Conservation (phyloP, 2,888 invertebrate genomes). For the Polyommatus icarus region DNA sequence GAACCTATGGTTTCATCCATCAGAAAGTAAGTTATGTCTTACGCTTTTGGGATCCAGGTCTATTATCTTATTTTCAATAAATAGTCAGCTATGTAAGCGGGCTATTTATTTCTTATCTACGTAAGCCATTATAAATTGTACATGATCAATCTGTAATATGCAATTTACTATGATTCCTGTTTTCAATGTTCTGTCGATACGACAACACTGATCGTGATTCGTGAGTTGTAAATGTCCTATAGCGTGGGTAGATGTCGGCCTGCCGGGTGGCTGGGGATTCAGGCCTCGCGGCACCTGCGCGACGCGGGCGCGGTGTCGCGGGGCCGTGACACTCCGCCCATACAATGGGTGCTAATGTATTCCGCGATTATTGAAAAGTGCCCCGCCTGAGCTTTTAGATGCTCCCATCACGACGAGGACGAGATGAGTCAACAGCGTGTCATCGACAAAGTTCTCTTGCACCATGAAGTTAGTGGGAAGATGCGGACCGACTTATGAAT, state of each 20-base stretch:
- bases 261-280: constrained; percentile 47
- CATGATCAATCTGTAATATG: background rate
- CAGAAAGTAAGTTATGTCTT: too few species aligned
- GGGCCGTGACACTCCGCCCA: constrained; percentile 33
- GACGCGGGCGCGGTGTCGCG: constrained; percentile 20
- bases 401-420: background rate
- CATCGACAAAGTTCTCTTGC: too few species aligned
- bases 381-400: background rate
- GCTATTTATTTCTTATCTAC: too few species aligned
- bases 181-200: background rate
- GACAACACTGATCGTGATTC: constrained; percentile 22
- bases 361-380: background rate
- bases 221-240: constrained; percentile 36
- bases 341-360: constrained; percentile 34
- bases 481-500: background rate
- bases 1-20: too few species aligned
- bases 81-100: too few species aligned
- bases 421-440: background rate
- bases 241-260: constrained; percentile 53
- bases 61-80: too few species aligned
- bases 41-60: too few species aligned
- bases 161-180: background rate
- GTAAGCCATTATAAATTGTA: background rate
- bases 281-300: constrained; percentile 43
- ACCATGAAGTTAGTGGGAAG: background rate